Conservation (phyloP, 2,113 vertebrate species). For the rat (Rattus norvegicus) region GRCr8 NC_086026.1:118866501-118867000, state of each 20-base stretch:
- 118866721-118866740: neutral
- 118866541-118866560: no score
- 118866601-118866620: no score
- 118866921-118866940: conserved; percentile 9
- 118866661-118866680: neutral
- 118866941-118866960: neutral
- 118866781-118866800: neutral
- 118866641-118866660: neutral
- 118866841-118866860: neutral
- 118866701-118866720: neutral
- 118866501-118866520: neutral
- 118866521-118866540: no score
- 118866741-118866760: neutral
- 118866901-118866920: neutral
- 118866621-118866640: neutral
- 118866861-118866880: neutral
- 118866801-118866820: neutral
- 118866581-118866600: no score
- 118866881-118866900: neutral
- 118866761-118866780: neutral
- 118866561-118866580: no score
- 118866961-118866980: neutral
- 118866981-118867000: neutral
- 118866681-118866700: neutral
- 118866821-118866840: no score